A percentile compares a stretch with the other conserved stretches of the same genome.
These are phyloP conservation scores for Mormyrus iriodes DNA, from an alignment of 2,113 vertebrate genomes.

Conservation along the genomic window DNA sequence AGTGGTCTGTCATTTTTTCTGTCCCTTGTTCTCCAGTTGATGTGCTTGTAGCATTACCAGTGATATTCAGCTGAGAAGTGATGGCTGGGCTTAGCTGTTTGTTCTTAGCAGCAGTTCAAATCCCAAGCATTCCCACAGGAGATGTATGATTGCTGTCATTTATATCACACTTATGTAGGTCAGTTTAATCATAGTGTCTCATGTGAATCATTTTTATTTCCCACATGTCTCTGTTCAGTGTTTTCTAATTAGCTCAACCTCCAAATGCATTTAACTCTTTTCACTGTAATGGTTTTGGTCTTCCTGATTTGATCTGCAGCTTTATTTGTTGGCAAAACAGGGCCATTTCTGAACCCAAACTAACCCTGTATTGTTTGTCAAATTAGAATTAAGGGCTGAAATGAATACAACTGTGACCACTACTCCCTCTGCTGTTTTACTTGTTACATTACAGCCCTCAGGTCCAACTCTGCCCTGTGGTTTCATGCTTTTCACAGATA, in stretches of 20 bases:
- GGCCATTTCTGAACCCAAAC: background rate
- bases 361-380: background rate
- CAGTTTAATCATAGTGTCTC: slow-evolving; percentile 11
- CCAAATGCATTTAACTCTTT: background rate
- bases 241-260: slow-evolving; percentile 10
- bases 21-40: background rate
- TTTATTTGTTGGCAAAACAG: background rate
- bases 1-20: background rate
- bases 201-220: slow-evolving; percentile 8
- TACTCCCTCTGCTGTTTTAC: background rate
- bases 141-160: slow-evolving; percentile 1
- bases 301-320: background rate
- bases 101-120: background rate
- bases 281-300: background rate
- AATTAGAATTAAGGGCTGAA: no score
- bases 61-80: background rate
- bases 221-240: background rate
- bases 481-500: background rate
- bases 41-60: background rate
- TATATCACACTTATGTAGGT: slow-evolving; percentile 13
- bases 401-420: background rate
- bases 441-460: background rate
- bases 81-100: background rate
- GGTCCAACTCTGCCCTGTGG: background rate
- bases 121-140: background rate